Evolutionary conservation across 2,113 vertebrate species (phyloP), one percentile per base, ranked within the genome.

Genomic region (Cryptotis parvus): DNA sequence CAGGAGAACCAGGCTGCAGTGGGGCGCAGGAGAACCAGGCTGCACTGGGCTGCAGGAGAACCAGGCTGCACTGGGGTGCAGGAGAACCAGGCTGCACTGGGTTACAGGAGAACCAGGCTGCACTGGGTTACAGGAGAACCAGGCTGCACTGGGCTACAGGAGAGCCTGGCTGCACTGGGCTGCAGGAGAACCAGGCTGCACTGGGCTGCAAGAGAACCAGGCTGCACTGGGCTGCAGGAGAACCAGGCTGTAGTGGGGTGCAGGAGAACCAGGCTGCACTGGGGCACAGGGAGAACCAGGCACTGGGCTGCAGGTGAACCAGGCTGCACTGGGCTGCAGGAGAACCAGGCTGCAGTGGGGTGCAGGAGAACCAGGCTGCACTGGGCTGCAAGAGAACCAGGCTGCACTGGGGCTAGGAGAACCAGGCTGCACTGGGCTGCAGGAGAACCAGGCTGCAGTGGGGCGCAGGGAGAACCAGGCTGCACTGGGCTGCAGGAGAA

Each of bases 81-180:
- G n/a, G 72, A 55, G 70, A 78, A 39, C 31, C 63, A 4, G 2
- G 2, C n/a, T 33, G 26, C 18, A 66, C 20, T 24, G 1, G 1
- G n/a, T n/a, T n/a, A n/a, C n/a, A n/a, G n/a, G 72, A 55, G 70
- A 78, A 39, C 31, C 63, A 4, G 2, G 2, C n/a, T 33, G 26
- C 18, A 66, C 20, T 24, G 1, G 1, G n/a, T n/a, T n/a, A n/a
- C n/a, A n/a, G n/a, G 72, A 55, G 70, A 78, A 39, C 31, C 63
- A 4, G 2, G 2, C n/a, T 33, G 26, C 18, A 66, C 20, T 24
- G 1, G 1, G n/a, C n/a, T n/a, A n/a, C n/a, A n/a, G n/a, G 72
- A 55, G 70, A 78, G 35, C 31, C 63, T 3, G 2, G 2, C n/a
- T 33, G 26, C 18, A 66, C 20, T 24, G 1, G 1, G n/a, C n/a